Conservation (phyloP, 2,888 invertebrate genomes). For the Cynaeus angustus region DNA sequence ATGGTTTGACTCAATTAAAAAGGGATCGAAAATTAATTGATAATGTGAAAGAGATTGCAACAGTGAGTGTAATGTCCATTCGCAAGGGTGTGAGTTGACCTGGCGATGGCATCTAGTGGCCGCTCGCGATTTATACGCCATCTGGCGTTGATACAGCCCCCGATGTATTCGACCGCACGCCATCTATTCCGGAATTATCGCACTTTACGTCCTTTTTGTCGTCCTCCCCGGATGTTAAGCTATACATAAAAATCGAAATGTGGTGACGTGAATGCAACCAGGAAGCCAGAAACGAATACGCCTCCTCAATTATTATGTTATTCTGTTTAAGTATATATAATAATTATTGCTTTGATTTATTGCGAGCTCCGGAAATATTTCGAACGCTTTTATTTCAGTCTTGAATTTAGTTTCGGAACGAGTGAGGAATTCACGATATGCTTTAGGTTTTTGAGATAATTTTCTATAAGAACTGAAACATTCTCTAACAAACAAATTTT, state of each 20-base stretch:
- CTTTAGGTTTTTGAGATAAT: too few relatives aligned
- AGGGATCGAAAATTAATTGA: conserved; percentile 25
- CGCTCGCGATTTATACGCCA: conserved; percentile 70
- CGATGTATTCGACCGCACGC: conserved; percentile 55
- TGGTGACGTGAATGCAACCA: conserved; percentile 26
- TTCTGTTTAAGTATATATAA: conserved; percentile 59
- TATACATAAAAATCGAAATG: conserved; percentile 14
- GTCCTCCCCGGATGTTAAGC: background rate
- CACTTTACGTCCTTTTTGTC: conserved; percentile 19
- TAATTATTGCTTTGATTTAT: conserved; percentile 57
- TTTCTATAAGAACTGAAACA: too few relatives aligned
- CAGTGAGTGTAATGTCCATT: conserved; percentile 51
- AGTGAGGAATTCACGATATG: too few relatives aligned
- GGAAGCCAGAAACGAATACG: conserved; percentile 47
- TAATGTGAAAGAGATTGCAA: conserved; percentile 36
- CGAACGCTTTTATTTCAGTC: background rate
- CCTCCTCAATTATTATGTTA: conserved; percentile 62
- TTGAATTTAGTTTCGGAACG: background rate
- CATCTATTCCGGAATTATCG: conserved; percentile 34
- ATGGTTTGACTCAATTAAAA: conserved; percentile 13
- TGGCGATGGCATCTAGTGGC: conserved; percentile 70
- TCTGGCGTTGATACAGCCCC: conserved; percentile 66
- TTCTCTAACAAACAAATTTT: too few relatives aligned
- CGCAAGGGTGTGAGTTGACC: conserved; percentile 58
- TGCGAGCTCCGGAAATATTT: conserved; percentile 11